These are phyloP conservation scores for Lithophane semibrunnea DNA, from an alignment of 2,888 invertebrate species.

Conservation along the genomic window DNA sequence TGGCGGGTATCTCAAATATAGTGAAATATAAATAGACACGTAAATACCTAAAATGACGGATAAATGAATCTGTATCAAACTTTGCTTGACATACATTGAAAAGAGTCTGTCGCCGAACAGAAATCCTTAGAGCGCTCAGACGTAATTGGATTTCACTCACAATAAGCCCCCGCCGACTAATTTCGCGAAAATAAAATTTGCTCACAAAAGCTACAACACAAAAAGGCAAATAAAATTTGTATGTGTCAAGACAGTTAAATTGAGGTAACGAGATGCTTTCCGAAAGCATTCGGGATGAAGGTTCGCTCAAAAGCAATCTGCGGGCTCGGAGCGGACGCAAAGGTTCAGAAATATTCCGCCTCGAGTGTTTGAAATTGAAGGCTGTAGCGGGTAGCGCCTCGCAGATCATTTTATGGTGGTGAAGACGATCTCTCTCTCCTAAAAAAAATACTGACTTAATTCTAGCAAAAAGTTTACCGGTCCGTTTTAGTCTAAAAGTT, in stretches of 20 bases:
- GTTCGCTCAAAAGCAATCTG: constrained; percentile 83
- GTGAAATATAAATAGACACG: constrained; percentile 5
- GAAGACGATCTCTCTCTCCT: not conserved
- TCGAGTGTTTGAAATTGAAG: constrained; percentile 54
- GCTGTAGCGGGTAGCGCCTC: constrained; percentile 13
- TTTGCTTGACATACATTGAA: constrained; percentile 69
- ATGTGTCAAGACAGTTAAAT: constrained; percentile 88
- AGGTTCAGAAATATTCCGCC: constrained; percentile 61
- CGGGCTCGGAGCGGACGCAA: constrained; percentile 73
- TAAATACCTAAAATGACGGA: constrained; percentile 12
- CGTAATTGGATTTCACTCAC: constrained; percentile 82
- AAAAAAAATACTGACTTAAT: constrained; percentile 10
- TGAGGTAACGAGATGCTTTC: constrained; percentile 84
- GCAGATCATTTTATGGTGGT: constrained; percentile 21
- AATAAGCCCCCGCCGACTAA: constrained; percentile 78
- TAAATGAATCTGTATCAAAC: constrained; percentile 58
- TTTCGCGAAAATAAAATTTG: constrained; percentile 83
- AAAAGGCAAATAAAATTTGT: constrained; percentile 85
- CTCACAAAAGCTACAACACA: constrained; percentile 82
- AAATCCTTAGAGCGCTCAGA: constrained; percentile 74
- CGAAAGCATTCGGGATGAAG: constrained; percentile 78
- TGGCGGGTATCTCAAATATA: not conserved
- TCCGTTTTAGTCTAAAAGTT: not conserved
- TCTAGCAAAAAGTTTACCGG: not conserved
- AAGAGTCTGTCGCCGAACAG: constrained; percentile 70